Conservation (phyloP, 2,888 invertebrate species). For the Agrypnus murinus region DNA sequence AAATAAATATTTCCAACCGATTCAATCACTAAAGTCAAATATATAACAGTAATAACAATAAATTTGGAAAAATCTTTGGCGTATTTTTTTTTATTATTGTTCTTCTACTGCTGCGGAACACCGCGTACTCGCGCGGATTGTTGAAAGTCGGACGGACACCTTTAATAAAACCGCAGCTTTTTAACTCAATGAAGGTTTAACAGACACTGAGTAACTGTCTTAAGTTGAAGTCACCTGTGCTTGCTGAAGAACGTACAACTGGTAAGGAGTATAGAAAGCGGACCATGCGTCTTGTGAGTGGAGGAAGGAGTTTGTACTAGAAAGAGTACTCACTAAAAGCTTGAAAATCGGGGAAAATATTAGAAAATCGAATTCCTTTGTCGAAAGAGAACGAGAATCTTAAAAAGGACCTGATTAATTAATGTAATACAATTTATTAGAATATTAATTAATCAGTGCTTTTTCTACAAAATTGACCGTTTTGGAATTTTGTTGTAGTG, state of each 20-base stretch:
- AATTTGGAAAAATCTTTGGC: no score
- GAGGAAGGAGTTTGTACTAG: slow-evolving; percentile 16
- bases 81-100: no score
- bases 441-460: no score
- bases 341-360: background rate
- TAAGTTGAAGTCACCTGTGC: slow-evolving; percentile 56
- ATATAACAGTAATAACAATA: background rate
- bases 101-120: slow-evolving; percentile 5
- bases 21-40: background rate
- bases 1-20: no score
- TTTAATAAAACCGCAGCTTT: slow-evolving; percentile 36
- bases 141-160: slow-evolving; percentile 12
- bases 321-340: no score
- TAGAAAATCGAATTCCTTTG: background rate
- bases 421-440: no score
- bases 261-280: slow-evolving; percentile 56
- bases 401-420: no score
- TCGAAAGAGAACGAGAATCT: no score
- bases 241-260: slow-evolving; percentile 56
- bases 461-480: no score
- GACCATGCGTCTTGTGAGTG: slow-evolving; percentile 44
- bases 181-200: slow-evolving; percentile 53
- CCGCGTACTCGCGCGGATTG: slow-evolving; percentile 22
- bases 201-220: slow-evolving; percentile 59
- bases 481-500: no score